Evolutionary conservation across 2,888 invertebrate genomes (phyloP).

Genomic region (Calameuta idolon): DNA sequence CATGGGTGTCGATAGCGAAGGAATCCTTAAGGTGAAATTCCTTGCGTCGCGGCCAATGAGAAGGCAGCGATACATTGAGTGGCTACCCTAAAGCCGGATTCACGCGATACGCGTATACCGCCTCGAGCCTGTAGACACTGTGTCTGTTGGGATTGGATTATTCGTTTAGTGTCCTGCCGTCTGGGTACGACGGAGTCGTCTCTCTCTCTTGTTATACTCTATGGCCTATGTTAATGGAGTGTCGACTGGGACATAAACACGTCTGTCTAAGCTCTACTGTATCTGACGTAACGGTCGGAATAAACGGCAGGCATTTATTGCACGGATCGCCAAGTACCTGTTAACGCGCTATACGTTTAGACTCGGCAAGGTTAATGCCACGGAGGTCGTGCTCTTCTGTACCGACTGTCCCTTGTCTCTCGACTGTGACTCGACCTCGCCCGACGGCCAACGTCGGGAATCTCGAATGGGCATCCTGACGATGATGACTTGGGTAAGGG

Average conservation of each 20-base stretch:
- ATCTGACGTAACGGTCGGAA: constrained; percentile 46
- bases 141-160: no score
- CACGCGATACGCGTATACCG: no score
- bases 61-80: no score
- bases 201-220: constrained; percentile 8
- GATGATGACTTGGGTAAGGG: no score
- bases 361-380: constrained; percentile 55
- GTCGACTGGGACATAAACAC: no score
- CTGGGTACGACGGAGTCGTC: no score
- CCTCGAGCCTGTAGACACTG: no score
- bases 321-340: constrained; percentile 47
- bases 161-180: no score
- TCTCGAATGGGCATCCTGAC: background rate
- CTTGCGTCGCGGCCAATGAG: constrained; percentile 37
- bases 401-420: constrained; percentile 30
- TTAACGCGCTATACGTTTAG: constrained; percentile 40
- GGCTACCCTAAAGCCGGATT: no score
- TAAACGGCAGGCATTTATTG: constrained; percentile 47
- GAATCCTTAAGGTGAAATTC: constrained; percentile 26
- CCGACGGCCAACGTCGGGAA: background rate
- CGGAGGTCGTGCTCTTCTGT: constrained; percentile 35
- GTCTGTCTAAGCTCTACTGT: no score
- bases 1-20: constrained; percentile 27
- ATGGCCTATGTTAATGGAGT: constrained; percentile 13
- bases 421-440: constrained; percentile 21